Base-by-base conservation (phyloP, 30 jellyfish, hydroid and myxozoan species). In the Pseudorhiza aurosa region DNA sequence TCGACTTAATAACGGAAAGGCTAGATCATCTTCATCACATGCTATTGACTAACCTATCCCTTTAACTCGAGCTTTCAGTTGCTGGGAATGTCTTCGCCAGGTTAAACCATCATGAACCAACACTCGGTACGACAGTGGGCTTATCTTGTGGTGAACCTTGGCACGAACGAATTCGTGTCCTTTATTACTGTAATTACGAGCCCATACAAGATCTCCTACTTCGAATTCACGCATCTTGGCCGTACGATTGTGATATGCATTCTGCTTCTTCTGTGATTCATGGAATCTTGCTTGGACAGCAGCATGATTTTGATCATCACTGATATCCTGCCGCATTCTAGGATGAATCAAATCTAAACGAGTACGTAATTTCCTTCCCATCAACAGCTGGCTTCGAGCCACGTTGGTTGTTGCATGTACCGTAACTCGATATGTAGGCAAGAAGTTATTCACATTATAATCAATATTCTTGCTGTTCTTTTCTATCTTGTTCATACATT, bases 111-210 rank as follows among this genome's bases (percentile, higher is more conserved):
- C 68, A 42, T 25, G 72, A 68, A 68, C 82, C 37, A 68, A 39
- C 36, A 39, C 82, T 68, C 63, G 62, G 39, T 65, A 65, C 43
- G 80, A 65, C 80, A 65, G 26, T 14, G 62, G 80, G 63, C 62
- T 65, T 35, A 43, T 36, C 31, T 36, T 36, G 63, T 43, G 80
- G 46, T 39, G 85, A 39, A 71, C 19, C 85, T 71, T 71, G 71
- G 85, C 85, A 71, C 85, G 85, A 71, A 71, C 85, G 55, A 39
- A 47, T 71, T 71, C 18, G 29, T 72, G 85, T 47, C 85, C 85
- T 46, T 72, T 71, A 25, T 53, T 53, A 42, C 71, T 45, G 43
- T 71, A 47, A 30, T 71, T 51, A 18, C 51, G 85, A 43, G 85
- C 85, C 77, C 87, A 74, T 19, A 57, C 87, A 51, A 51, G 77